Evolutionary conservation across 2,797 vertebrate species (phyloP), one percentile per base, ranked within the genome.

Genomic region (Pitangus sulphuratus): DNA sequence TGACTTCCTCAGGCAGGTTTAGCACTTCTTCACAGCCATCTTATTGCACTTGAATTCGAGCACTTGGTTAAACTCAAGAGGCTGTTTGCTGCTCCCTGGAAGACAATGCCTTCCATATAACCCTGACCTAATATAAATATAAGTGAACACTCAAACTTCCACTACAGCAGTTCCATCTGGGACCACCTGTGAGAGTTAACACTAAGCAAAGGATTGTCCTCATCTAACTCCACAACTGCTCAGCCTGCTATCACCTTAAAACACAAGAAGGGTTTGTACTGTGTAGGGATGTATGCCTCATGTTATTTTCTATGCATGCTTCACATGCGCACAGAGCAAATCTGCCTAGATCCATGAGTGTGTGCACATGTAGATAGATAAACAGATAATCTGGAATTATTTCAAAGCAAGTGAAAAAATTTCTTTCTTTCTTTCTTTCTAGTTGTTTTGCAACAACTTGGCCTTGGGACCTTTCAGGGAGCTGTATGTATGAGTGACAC

Each of bases 391-490:
- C 74, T 92, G 83, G 80, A 90, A 70, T 39, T 54, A 42, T 89
- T 92, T 96, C 92, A 92, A 87, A 94, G 66, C 31, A 57, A 76
- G 44, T 3, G 6, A 70, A 88, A 84, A 7, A 8, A 79, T 68
- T 3, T n/a, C 11, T 18, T 57, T 44, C 39, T n/a, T 54, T 54
- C 53, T 39, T 35, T 68, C 47, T 51, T 44, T 58, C 50, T 62
- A 31, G 35, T 50, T 21, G 1, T 91, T 95, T 93, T 42, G 11
- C 84, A 94, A 91, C 24, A 64, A 13, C 81, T 92, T 96, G 82
- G 84, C 88, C 77, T 78, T 88, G 58, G 78, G 86, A 80, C 83
- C 89, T 97, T 96, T 40, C 78, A 94, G 75, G 33, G 88, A 89
- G 53, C 40, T 40, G 28, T 33, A 19, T 21, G 17, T 65, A 82